A percentile compares a stretch with the other conserved stretches of the same genome.
Evolutionary conservation across 2,113 vertebrate genomes (phyloP).

Genomic region (Cairina moschata): DNA sequence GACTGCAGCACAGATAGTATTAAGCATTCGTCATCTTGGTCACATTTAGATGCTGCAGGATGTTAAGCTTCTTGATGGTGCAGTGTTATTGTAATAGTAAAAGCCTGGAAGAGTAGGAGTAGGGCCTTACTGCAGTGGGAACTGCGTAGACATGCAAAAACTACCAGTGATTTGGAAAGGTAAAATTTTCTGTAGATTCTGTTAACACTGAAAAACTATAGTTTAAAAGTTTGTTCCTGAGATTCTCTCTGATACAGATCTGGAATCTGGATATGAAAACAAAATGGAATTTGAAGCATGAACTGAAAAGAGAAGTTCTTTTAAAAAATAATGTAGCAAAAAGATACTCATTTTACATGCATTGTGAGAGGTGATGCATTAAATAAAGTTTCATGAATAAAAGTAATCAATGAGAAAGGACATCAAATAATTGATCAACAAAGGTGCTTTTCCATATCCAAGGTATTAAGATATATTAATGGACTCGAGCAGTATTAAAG

Average conservation of each 20-base stretch:
- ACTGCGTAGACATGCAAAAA: background rate
- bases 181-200: background rate
- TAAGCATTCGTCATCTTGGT: rapidly evolving
- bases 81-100: background rate
- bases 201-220: background rate
- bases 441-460: background rate
- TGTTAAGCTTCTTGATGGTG: background rate
- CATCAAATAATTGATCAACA: background rate
- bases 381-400: background rate
- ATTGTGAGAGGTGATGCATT: background rate
- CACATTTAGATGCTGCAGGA: background rate
- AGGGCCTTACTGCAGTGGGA: background rate
- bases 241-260: background rate
- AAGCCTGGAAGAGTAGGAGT: background rate
- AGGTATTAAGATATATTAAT: background rate
- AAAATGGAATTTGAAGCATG: background rate
- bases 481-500: background rate
- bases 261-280: background rate
- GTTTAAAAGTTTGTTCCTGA: background rate
- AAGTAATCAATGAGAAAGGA: background rate
- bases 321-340: background rate
- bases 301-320: background rate
- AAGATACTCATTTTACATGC: background rate
- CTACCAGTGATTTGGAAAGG: background rate
- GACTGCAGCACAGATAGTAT: background rate